These are phyloP conservation scores for Oreochromis tanganicae DNA, from an alignment of 2,113 vertebrate species.

Conservation along the genomic window DNA sequence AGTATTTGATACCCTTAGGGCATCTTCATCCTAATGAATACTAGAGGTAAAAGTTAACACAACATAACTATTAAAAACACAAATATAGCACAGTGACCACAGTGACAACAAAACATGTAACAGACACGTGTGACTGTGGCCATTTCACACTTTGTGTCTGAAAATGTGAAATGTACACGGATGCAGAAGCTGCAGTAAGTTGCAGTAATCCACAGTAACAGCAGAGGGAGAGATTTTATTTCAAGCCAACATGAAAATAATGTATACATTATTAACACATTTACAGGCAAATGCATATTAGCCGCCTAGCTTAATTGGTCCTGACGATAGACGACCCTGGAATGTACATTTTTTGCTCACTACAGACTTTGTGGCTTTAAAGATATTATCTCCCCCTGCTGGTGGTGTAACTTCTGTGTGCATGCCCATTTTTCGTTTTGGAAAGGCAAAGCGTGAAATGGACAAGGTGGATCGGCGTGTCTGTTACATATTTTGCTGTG, in stretches of 20 bases:
- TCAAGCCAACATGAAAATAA: not conserved
- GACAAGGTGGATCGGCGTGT: not conserved
- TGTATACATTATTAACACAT: not conserved
- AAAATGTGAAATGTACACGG: not conserved
- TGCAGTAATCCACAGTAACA: not conserved
- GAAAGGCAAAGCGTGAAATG: not conserved
- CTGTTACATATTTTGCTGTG: not conserved
- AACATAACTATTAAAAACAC: not conserved
- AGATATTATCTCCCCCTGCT: not conserved
- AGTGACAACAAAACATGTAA: not conserved
- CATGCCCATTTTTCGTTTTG: not conserved
- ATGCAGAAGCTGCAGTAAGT: not conserved
- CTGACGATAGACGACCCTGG: accelerated
- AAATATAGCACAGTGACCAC: not conserved
- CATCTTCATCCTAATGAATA: not conserved
- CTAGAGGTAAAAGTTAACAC: not conserved
- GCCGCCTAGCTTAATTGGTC: not conserved
- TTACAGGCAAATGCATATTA: not conserved
- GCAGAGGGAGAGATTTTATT: not conserved
- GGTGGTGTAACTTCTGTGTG: not conserved
- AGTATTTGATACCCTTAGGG: not conserved
- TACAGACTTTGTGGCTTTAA: not conserved
- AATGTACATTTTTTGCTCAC: not conserved
- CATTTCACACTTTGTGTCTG: not conserved
- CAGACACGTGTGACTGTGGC: not conserved